Percentiles rank a stretch among this genome's conserved stretches.
phyloP scores from a whole-genome alignment of 1,140 invertebrate species.

The Nylanderia fulva region DNA sequence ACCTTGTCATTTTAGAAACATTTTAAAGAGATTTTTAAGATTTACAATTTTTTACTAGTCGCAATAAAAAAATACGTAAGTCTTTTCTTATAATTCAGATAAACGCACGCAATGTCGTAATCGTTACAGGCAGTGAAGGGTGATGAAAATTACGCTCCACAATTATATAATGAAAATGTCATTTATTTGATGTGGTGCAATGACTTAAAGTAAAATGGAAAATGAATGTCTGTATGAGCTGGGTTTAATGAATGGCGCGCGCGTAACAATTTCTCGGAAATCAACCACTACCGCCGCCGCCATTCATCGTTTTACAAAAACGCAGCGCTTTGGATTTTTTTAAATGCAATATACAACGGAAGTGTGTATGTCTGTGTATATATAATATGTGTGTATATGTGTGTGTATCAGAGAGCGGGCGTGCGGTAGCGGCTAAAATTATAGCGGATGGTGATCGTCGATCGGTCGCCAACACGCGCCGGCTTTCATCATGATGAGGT shows the following conservation, averaged over 20 bases:
- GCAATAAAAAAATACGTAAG: background rate
- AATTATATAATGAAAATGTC: slow-evolving; percentile 87
- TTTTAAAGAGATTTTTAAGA: no score
- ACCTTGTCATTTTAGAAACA: background rate
- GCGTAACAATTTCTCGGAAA: slow-evolving; percentile 65
- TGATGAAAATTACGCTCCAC: slow-evolving; percentile 67
- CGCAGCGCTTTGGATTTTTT: slow-evolving; percentile 52
- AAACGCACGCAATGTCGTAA: background rate
- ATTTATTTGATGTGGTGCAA: slow-evolving; percentile 87
- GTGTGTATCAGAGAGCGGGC: slow-evolving; percentile 68
- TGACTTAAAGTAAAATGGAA: slow-evolving; percentile 87
- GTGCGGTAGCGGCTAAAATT: slow-evolving; percentile 76
- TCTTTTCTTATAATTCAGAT: no score
- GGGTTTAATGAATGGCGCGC: slow-evolving; percentile 84
- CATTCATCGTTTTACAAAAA: slow-evolving; percentile 74
- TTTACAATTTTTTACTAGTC: no score
- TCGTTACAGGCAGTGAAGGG: background rate
- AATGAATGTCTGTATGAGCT: slow-evolving; percentile 86
- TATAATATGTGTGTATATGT: slow-evolving; percentile 59
- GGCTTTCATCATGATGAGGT: slow-evolving; percentile 86
- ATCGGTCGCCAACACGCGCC: slow-evolving; percentile 68
- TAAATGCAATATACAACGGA: slow-evolving; percentile 84
- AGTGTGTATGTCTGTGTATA: slow-evolving; percentile 33
- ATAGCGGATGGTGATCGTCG: background rate
- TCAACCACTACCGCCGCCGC: slow-evolving; percentile 77